Evolutionary conservation across 2,888 invertebrate genomes (phyloP).

Genomic region (Aspidiotus destructor): DNA sequence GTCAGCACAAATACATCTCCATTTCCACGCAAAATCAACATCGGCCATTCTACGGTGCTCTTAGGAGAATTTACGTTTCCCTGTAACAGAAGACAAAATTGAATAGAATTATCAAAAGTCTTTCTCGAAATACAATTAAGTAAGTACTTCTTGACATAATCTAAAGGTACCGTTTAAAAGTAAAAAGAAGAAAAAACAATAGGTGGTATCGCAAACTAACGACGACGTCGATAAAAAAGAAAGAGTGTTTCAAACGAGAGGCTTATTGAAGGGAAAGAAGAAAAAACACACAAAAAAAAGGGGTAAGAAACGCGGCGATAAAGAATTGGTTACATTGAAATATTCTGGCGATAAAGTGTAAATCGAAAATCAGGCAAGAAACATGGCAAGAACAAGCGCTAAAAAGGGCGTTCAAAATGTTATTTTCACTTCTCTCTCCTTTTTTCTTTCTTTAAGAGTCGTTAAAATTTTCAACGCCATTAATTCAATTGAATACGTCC

Average conservation of each 20-base stretch:
- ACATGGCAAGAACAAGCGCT: neutral
- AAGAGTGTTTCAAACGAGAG: no score
- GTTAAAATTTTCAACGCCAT: slow-evolving; percentile 32
- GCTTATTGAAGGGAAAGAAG: no score
- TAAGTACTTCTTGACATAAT: no score
- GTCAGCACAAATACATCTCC: slow-evolving; percentile 60
- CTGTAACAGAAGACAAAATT: neutral
- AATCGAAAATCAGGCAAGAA: neutral
- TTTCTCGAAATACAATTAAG: no score
- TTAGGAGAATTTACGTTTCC: slow-evolving; percentile 16
- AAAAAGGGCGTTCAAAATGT: neutral
- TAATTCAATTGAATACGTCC: slow-evolving; percentile 27
- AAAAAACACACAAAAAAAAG: no score
- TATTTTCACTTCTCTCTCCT: slow-evolving; percentile 3
- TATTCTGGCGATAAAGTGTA: neutral
- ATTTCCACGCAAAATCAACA: slow-evolving; percentile 71
- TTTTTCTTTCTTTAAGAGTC: slow-evolving; percentile 12
- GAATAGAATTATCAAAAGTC: no score
- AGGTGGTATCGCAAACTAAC: no score
- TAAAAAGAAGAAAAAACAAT: no score
- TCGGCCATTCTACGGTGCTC: slow-evolving; percentile 53
- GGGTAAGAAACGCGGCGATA: no score
- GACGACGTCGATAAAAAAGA: no score
- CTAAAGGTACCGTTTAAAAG: no score
- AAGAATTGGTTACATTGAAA: neutral